Evolutionary conservation across 2,888 invertebrate genomes (phyloP), one percentile per base, ranked within the genome.

Genomic region (Ptycholaimellus sp.): DNA sequence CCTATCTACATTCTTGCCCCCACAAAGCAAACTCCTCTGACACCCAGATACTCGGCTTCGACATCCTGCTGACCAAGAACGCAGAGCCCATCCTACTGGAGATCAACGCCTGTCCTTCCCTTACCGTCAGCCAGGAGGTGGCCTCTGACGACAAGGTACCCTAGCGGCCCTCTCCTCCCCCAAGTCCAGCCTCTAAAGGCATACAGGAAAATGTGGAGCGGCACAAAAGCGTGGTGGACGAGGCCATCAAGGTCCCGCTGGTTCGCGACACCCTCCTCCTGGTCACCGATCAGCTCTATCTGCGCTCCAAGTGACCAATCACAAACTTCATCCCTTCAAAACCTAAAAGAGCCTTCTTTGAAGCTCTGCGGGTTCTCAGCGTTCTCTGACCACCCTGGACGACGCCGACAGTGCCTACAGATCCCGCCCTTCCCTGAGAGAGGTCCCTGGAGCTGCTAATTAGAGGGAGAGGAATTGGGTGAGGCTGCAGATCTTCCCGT

Each of bases 41-140:
- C n/a, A n/a, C n/a, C 11, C 50, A 65, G 63, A 62, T 65, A 35
- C 50, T 66, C 37, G 65, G 65, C 3, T 65, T 66, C 46, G 65
- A 65, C 44, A 58, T 66, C 17, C 46, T 65, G 25, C 46, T 65
- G 7, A 43, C 54, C 28, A 51, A 57, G 11, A 53, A 63, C 44
- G 51, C 63, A 2, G 51, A 54, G 25, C 64, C 64, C 0, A 52
- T 63, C 25, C 48, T 65, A 23, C 49, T 65, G 21, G 65, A 65
- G 47, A 61, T 66, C 14, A 66, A 65, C 48, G 54, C 63, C 13
- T 62, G 61, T 39, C 65, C 65, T 2, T 63, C 63, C 16, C 45
- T 63, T n/a, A 53, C 61, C 18, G 56, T 64, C 7, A 62, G 60
- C 41, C 58, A 54, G 36, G 60, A 59, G n/a, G n/a, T 21, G 21